A percentile compares a stretch with the other conserved stretches of the same genome.
These are phyloP conservation scores for Sylvia borin DNA, from an alignment of 2,797 vertebrate genomes.

Conservation along the genomic window DNA sequence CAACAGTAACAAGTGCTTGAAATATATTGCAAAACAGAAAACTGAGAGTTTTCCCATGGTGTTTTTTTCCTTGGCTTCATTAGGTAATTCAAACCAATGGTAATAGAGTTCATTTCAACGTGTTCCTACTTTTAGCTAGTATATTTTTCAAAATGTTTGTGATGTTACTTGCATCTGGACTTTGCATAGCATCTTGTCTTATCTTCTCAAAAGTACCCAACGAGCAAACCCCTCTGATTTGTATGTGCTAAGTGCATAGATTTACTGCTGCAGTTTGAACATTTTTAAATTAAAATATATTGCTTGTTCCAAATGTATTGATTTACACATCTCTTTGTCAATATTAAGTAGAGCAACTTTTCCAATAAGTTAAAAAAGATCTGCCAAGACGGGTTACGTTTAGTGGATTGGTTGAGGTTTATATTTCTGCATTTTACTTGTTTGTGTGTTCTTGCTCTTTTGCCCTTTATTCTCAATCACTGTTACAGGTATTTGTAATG, in stretches of 20 bases:
- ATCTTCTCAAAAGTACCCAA: constrained; percentile 62
- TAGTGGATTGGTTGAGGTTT: constrained; percentile 85
- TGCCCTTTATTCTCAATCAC: constrained; percentile 52
- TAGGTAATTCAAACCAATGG: background rate
- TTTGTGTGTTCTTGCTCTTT: constrained; percentile 45
- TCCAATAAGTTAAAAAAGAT: constrained; percentile 96
- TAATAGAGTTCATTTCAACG: background rate
- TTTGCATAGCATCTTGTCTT: constrained; percentile 37
- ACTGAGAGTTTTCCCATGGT: background rate
- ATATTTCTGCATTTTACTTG: constrained; percentile 58
- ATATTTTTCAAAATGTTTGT: background rate
- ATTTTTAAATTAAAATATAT: constrained; percentile 99
- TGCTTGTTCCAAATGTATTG: constrained; percentile 96
- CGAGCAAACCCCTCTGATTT: constrained; percentile 69
- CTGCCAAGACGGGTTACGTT: constrained; percentile 84
- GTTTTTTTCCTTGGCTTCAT: background rate
- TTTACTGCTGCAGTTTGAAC: constrained; percentile 95
- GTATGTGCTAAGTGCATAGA: constrained; percentile 88
- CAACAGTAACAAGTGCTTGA: constrained; percentile 1
- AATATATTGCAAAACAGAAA: background rate
- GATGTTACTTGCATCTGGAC: background rate
- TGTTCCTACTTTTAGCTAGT: background rate
- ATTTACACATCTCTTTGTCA: constrained; percentile 93
- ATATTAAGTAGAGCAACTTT: constrained; percentile 94
- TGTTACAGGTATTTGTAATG: constrained; percentile 50